Conservation (phyloP, 2,888 invertebrate species). For the Diarsia mendica region DNA sequence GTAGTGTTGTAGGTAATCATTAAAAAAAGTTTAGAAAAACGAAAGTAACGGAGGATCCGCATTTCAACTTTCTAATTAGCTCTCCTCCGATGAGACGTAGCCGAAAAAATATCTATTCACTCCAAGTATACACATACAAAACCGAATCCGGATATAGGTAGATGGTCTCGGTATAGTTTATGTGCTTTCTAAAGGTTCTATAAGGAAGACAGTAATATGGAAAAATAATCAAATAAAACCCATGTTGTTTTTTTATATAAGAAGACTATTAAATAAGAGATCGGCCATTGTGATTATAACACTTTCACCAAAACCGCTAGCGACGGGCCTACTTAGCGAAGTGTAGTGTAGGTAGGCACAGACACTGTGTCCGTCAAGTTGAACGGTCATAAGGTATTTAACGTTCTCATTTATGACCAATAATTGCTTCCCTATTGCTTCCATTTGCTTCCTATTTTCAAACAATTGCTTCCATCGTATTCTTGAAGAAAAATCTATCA, state of each 20-base stretch:
- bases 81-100: conserved; percentile 24
- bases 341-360: not conserved
- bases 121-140: conserved; percentile 1
- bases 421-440: too few relatives aligned
- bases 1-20: not conserved
- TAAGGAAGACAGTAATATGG: not conserved
- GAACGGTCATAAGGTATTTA: too few relatives aligned
- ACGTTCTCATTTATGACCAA: too few relatives aligned
- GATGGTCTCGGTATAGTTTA: conserved; percentile 8
- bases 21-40: not conserved
- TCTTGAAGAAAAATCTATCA: too few relatives aligned
- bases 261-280: not conserved
- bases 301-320: conserved; percentile 13
- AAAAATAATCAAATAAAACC: not conserved
- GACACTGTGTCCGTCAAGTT: too few relatives aligned
- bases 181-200: not conserved
- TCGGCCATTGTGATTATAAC: not conserved
- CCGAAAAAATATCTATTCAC: conserved; percentile 8
- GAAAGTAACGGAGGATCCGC: not conserved
- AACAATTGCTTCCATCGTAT: too few relatives aligned
- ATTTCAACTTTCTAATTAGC: conserved; percentile 43
- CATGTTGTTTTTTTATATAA: not conserved
- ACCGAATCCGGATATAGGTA: conserved; percentile 28
- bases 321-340: not conserved
- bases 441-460: too few relatives aligned